These are phyloP conservation scores for Stichodactyla mertensii DNA, from an alignment of 64 coral and sea anemone species.

Conservation along the genomic window DNA sequence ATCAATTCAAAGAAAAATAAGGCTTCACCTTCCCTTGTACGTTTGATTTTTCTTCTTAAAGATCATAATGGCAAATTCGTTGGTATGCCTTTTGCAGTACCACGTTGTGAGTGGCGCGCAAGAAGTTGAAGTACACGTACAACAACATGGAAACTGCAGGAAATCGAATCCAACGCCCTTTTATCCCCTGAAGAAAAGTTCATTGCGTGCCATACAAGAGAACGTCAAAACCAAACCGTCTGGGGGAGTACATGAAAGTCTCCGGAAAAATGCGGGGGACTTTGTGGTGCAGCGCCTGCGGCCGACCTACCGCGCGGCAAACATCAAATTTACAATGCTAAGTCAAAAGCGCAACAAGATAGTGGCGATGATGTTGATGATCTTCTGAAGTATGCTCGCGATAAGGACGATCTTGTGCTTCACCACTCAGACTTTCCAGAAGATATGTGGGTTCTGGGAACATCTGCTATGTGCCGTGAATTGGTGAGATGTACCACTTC, in stretches of 20 bases:
- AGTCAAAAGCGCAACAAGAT: conserved; percentile 6
- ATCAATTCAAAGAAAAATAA: conserved; percentile 54
- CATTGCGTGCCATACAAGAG: conserved; percentile 24
- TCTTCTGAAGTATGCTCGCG: conserved; percentile 46
- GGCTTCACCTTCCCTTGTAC: conserved; percentile 17
- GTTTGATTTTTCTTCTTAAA: conserved; percentile 41
- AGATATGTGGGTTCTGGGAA: conserved; percentile 58
- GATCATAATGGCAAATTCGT: conserved; percentile 26
- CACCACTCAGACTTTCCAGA: conserved; percentile 41
- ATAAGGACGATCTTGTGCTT: conserved; percentile 56
- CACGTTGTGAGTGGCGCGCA: conserved; percentile 14
- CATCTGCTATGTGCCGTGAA: background rate
- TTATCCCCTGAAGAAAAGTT: conserved; percentile 35
- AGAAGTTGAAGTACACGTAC: conserved; percentile 37
- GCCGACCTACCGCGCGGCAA: conserved; percentile 27
- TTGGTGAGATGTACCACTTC: no score
- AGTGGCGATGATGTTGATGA: conserved; percentile 39
- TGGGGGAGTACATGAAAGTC: background rate
- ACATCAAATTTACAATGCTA: conserved; percentile 33
- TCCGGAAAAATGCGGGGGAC: conserved; percentile 22
- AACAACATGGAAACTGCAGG: conserved; percentile 36
- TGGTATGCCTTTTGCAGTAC: conserved; percentile 45
- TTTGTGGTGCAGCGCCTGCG: conserved; percentile 9
- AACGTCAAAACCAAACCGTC: conserved; percentile 3
- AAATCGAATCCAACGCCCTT: conserved; percentile 27